Base-by-base conservation (phyloP, 2,113 vertebrate genomes). In the Electrona antarctica region DNA sequence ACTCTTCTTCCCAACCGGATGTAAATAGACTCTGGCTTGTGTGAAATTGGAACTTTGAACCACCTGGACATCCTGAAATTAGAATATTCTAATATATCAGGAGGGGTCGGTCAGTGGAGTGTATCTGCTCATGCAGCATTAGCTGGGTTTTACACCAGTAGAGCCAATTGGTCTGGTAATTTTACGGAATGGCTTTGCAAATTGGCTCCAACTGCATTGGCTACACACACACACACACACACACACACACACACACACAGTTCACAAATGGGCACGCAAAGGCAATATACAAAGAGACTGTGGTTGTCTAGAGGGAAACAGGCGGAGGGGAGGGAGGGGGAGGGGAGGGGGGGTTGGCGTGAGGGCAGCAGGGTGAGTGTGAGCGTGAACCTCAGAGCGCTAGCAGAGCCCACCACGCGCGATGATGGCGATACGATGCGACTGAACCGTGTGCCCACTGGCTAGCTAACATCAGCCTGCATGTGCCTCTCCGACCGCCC, bases 21-120 rank as follows among this genome's bases (percentile, higher is more conserved):
- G 81, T 84, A 90, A 92, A 92, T 89, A 89, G 85, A 85, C 77
- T 88, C 85, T 90, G 89, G 88, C 91, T 91, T 81, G 86, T 90
- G 91, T 92, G 91, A 92, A 92, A 92, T 91, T 90, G 84, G 79
- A 85, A 83, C 77, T 87, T 79, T 71, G 83, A 86, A 81, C 79
- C 91, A 92, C 87, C 90, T 91, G 91, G 84, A 87, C 69, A 82
- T 81, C 33, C 58, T 11, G 28, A 56, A 79, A 80, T 71, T 61
- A 75, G 78, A 75, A 80, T 78, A 71, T 76, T 76, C 74, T 64
- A 62, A 21, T 21, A 21, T 52, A 73, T 84, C 79, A 67, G 61
- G 51, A 59, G 63, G 58, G 82, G 66, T 80, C 81, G 60, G 74
- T 64, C 41, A 14, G 60, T 61, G 41, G 33, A 2, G 46, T 59